phyloP scores from a whole-genome alignment of 2,797 vertebrate species.

The Danio tinwini region DNA sequence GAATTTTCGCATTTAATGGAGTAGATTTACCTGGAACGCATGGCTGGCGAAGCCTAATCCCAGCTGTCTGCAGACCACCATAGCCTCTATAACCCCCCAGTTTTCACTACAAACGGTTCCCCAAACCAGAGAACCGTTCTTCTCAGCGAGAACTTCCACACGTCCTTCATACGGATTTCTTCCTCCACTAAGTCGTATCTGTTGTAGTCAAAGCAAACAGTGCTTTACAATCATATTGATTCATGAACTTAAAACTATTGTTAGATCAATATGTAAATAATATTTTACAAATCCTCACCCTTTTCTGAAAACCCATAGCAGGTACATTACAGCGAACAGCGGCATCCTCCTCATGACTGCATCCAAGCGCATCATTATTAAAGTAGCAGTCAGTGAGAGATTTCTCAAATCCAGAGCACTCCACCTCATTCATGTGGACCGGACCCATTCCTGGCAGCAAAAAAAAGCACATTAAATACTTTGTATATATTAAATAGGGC shows the following conservation, averaged over 20 bases:
- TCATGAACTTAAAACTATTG: background rate
- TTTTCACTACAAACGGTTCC: conserved; percentile 83
- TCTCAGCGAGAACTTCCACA: conserved; percentile 81
- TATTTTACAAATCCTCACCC: conserved; percentile 71
- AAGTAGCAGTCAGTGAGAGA: conserved; percentile 87
- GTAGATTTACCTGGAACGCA: conserved; percentile 82
- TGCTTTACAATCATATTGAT: background rate
- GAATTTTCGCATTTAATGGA: background rate
- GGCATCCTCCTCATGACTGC: conserved; percentile 86
- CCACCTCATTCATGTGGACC: conserved; percentile 85
- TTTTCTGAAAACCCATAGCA: conserved; percentile 86
- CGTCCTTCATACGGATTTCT: conserved; percentile 84
- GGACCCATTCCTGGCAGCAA: conserved; percentile 80
- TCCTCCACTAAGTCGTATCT: conserved; percentile 84
- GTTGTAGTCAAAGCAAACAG: conserved; percentile 12
- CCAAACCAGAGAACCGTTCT: conserved; percentile 81
- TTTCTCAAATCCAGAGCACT: conserved; percentile 84
- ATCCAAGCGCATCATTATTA: conserved; percentile 78
- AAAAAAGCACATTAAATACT: background rate
- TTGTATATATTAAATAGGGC: background rate
- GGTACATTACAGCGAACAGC: conserved; percentile 84
- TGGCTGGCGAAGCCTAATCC: conserved; percentile 84
- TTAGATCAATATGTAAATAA: background rate
- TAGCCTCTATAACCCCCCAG: conserved; percentile 86
- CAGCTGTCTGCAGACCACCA: conserved; percentile 88